A percentile compares a stretch with the other conserved stretches of the same genome.
phyloP scores from a whole-genome alignment of 2,797 vertebrate genomes.

The Gephyroberyx darwinii region DNA sequence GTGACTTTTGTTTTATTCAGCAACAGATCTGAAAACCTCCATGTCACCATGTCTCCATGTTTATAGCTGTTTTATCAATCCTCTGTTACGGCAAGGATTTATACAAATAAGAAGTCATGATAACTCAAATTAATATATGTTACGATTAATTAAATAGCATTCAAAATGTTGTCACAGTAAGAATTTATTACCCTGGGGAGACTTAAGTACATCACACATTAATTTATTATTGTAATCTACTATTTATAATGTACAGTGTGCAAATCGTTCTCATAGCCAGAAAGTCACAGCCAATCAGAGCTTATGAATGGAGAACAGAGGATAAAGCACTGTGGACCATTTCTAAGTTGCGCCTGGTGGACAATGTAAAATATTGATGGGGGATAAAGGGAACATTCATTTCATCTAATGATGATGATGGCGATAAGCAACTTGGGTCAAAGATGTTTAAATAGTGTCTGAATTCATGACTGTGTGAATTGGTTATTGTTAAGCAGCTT shows the following conservation, averaged over 20 bases:
- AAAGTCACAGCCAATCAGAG: not conserved
- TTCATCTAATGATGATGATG: conserved; percentile 28
- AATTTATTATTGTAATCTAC: too few relatives aligned
- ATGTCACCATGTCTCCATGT: too few relatives aligned
- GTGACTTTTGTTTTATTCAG: not conserved
- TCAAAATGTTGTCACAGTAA: too few relatives aligned
- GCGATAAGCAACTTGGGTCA: conserved; percentile 31
- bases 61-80: too few relatives aligned
- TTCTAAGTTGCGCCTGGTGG: not conserved
- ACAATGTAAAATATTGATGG: conserved; percentile 19
- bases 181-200: too few relatives aligned
- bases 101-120: too few relatives aligned
- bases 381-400: conserved; percentile 21
- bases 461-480: not conserved
- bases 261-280: too few relatives aligned
- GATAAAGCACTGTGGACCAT: not conserved
- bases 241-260: too few relatives aligned
- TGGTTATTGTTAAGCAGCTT: conserved; percentile 9
- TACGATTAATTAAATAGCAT: too few relatives aligned
- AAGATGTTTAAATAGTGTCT: conserved; percentile 8
- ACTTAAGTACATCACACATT: too few relatives aligned
- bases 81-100: too few relatives aligned
- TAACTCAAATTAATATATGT: too few relatives aligned
- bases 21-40: not conserved
- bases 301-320: not conserved